Evolutionary conservation across 2,113 vertebrate species (phyloP), one percentile per base, ranked within the genome.

Genomic region (Hoplias malabaricus): DNA sequence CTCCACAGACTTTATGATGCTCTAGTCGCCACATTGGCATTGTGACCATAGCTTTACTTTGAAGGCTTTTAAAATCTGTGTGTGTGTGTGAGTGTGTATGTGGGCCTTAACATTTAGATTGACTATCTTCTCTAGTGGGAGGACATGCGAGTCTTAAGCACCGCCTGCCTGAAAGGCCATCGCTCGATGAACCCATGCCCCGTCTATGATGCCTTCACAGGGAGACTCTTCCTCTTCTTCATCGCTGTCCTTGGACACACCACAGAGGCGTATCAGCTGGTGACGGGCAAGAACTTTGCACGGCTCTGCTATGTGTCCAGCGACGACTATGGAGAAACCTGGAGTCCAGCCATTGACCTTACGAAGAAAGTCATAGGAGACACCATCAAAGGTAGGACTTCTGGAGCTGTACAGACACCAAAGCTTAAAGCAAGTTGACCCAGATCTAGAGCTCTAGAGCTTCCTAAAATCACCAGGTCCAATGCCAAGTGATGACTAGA

Each of bases 111-210:
- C n/a, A n/a, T n/a, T n/a, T n/a, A n/a, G n/a, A n/a, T n/a, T n/a
- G n/a, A n/a, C n/a, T n/a, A n/a, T 46, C 16, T 5, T 74, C 33
- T 57, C 2, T 87, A 99, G 98, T 98, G 98, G 96, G 94, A 93
- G 13, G 89, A 94, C 69, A 91, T 95, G 91, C 86, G 81, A 0
- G 94, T 94, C 54, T 86, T 99, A 79, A 90, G 89, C 50, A 92
- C 92, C 0, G 97, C 96, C 0, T 84, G 73, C 0, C 90, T 98
- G 86, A 88, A 89, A 12, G 94, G 93, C 42, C 93, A 97, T 80
- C 91, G 98, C 0, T 99, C 98, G 0, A 99, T 99, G 98, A 99
- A 98, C 85, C 96, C 97, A 4, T 98, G 96, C 68, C 98, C 98
- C 0, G 91, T 99, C 80, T 97, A 94, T 0, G 96, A 99, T 0